Conservation (phyloP, 2,888 invertebrate species). For the Machimus atricapillus region DNA sequence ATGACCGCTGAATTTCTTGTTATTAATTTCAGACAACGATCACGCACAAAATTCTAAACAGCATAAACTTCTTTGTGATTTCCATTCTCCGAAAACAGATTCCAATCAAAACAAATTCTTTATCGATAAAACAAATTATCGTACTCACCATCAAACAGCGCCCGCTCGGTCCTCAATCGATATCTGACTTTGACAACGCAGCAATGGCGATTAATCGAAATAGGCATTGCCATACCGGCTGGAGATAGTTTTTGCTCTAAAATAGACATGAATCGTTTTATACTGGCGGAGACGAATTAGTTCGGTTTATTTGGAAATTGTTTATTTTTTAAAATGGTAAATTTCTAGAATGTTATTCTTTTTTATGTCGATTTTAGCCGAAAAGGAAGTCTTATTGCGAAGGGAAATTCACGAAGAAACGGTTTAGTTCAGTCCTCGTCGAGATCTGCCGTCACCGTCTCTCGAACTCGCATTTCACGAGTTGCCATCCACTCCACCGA, state of each 20-base stretch:
- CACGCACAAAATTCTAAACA: background rate
- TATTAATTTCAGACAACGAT: background rate
- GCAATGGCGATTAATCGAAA: background rate
- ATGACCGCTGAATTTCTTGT: background rate
- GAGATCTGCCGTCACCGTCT: background rate
- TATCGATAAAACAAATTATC: background rate
- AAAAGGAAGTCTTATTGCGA: background rate
- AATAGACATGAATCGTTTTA: background rate
- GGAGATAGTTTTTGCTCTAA: background rate
- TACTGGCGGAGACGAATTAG: background rate
- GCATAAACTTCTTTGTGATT: background rate
- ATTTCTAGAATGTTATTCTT: background rate
- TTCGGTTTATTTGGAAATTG: background rate
- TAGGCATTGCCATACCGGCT: background rate
- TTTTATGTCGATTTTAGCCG: background rate
- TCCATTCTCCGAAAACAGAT: background rate
- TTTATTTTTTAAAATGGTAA: background rate
- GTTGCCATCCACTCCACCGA: background rate
- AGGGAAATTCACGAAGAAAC: background rate
- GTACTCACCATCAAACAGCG: background rate
- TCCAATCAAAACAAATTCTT: background rate
- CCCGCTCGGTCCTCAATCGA: background rate
- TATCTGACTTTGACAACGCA: background rate
- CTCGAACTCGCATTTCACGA: background rate
- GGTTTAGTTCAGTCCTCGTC: background rate